phyloP scores from a whole-genome alignment of 2,888 invertebrate species.

The Cryptops parisi region DNA sequence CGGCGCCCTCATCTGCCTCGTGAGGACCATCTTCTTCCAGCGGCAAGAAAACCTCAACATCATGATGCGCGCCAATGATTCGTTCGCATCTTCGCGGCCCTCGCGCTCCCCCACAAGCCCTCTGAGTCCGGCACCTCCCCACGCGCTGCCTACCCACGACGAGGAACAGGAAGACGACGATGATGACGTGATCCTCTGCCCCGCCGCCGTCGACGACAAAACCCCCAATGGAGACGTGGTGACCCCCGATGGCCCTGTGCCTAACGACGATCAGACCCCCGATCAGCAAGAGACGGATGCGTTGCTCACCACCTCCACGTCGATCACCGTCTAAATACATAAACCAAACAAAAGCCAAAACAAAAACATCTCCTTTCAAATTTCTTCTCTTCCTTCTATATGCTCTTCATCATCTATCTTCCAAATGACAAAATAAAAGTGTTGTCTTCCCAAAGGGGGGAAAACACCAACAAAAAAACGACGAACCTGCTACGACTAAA shows the following conservation, averaged over 20 bases:
- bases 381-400: too few relatives aligned
- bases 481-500: too few relatives aligned
- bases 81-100: constrained; percentile 7
- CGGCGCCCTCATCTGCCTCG: constrained; percentile 16
- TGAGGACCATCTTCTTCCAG: constrained; percentile 16
- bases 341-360: too few relatives aligned
- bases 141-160: not conserved
- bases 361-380: too few relatives aligned
- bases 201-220: not conserved
- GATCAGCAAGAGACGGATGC: not conserved
- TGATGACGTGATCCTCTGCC: not conserved
- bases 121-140: not conserved
- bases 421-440: too few relatives aligned
- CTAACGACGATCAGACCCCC: not conserved
- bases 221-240: not conserved
- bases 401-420: too few relatives aligned
- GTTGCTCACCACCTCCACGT: not conserved
- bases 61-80: constrained; percentile 14
- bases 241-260: not conserved
- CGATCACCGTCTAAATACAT: too few relatives aligned
- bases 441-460: too few relatives aligned
- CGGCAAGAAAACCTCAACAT: not conserved
- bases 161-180: not conserved
- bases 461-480: too few relatives aligned
- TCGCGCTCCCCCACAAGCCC: not conserved